These are phyloP conservation scores for Allygus modestus DNA, from an alignment of 2,888 invertebrate genomes.

Conservation along the genomic window DNA sequence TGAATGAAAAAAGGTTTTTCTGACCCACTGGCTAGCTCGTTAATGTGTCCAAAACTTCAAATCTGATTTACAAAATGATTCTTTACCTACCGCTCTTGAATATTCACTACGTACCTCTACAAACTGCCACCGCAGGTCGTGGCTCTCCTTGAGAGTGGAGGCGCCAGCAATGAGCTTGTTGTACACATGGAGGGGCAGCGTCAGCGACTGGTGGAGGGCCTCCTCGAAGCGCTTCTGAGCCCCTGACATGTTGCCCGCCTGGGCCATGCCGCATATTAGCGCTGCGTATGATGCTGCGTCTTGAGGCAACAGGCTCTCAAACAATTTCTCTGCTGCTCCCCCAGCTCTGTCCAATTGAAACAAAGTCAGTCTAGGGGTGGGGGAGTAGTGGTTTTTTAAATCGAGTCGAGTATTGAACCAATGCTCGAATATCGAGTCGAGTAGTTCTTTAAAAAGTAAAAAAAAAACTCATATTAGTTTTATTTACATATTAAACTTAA, in stretches of 20 bases:
- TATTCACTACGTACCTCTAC: conserved; percentile 76
- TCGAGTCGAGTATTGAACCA: no score
- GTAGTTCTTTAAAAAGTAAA: no score
- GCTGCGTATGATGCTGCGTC: conserved; percentile 84
- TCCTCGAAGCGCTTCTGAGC: conserved; percentile 82
- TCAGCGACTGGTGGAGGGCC: conserved; percentile 80
- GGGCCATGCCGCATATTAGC: conserved; percentile 90
- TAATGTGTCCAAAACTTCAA: no score
- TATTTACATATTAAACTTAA: no score
- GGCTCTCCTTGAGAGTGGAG: conserved; percentile 82
- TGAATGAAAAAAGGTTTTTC: no score
- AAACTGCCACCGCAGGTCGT: conserved; percentile 80
- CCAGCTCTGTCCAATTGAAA: conserved; percentile 82
- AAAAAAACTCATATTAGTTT: no score
- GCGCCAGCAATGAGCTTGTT: conserved; percentile 82
- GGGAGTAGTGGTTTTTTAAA: no score
- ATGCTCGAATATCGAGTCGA: no score
- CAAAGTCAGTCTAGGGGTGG: no score
- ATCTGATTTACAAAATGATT: no score
- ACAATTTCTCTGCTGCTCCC: conserved; percentile 86
- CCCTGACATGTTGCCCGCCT: conserved; percentile 82
- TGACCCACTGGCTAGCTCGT: no score
- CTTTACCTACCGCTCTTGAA: no score
- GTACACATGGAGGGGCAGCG: conserved; percentile 82
- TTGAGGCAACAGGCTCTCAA: conserved; percentile 83